Conservation (phyloP, 2,888 invertebrate species). For the Oscheius onirici region DNA sequence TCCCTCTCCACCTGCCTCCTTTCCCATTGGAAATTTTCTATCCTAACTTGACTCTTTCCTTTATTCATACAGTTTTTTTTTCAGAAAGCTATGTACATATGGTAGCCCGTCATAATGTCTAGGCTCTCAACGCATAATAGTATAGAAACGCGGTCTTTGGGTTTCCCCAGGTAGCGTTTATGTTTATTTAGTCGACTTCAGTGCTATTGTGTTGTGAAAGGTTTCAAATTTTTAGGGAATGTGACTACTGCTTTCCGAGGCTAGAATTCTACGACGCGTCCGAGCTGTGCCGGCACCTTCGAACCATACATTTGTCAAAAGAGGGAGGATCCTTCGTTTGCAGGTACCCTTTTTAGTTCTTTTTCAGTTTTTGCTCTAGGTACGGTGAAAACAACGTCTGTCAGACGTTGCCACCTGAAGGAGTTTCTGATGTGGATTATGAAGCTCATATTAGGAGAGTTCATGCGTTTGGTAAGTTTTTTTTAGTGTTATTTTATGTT, state of each 20-base stretch:
- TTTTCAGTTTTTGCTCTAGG: constrained; percentile 72
- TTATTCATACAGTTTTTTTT: neutral
- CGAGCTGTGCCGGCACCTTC: constrained; percentile 56
- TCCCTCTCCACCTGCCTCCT: no score
- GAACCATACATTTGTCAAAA: constrained; percentile 58
- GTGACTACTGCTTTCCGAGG: constrained; percentile 43
- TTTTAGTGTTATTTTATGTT: neutral
- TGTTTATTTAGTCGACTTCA: neutral
- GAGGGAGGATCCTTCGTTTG: constrained; percentile 67
- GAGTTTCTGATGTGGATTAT: constrained; percentile 87
- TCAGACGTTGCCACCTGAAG: constrained; percentile 86
- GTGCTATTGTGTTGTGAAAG: neutral
- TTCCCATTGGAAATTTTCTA: no score
- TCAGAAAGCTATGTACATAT: constrained; percentile 19
- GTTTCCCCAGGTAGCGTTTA: constrained; percentile 22
- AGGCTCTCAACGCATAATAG: constrained; percentile 19
- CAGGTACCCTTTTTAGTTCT: constrained; percentile 39
- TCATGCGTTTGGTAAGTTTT: constrained; percentile 68
- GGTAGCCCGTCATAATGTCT: neutral
- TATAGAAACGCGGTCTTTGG: constrained; percentile 7
- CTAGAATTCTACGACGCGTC: constrained; percentile 44
- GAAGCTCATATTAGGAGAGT: constrained; percentile 84
- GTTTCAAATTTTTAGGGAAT: constrained; percentile 33
- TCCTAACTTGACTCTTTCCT: no score
- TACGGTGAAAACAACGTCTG: constrained; percentile 89